These are phyloP conservation scores for Sebastes trivittatus DNA, from an alignment of 2,797 vertebrate species.

Conservation along the genomic window DNA sequence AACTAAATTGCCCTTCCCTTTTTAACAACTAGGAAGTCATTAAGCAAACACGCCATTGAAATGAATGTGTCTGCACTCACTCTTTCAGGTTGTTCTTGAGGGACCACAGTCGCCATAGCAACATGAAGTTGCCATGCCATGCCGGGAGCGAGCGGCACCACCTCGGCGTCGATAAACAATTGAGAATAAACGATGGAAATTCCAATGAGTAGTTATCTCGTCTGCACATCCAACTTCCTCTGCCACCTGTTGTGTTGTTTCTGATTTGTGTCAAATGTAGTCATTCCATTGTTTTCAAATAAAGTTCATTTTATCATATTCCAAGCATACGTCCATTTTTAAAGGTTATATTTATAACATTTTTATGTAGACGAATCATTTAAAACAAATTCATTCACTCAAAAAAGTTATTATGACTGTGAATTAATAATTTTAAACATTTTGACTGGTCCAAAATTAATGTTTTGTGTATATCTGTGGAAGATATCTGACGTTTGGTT, in stretches of 20 bases:
- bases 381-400: too few species aligned
- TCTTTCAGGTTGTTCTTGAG: constrained; percentile 58
- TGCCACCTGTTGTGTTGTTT: constrained; percentile 22
- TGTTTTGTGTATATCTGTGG: too few species aligned
- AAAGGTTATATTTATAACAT: too few species aligned
- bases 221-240: constrained; percentile 9
- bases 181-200: constrained; percentile 38
- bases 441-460: fast-evolving
- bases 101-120: constrained; percentile 67
- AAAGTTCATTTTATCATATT: constrained; percentile 60
- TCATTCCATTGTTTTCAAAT: constrained; percentile 78
- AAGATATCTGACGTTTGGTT: too few species aligned
- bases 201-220: constrained; percentile 28
- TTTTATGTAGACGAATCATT: fast-evolving
- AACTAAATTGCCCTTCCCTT: constrained; percentile 7
- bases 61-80: constrained; percentile 19
- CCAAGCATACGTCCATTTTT: constrained; percentile 1
- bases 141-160: constrained; percentile 5
- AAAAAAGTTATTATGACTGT: too few species aligned
- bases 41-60: constrained; percentile 15
- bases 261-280: constrained; percentile 25
- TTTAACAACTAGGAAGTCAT: constrained; percentile 11
- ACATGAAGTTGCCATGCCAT: constrained; percentile 37
- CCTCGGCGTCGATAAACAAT: neutral
- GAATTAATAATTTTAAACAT: too few species aligned